phyloP scores from a whole-genome alignment of 2,888 invertebrate species.

The Agrotis exclamationis region DNA sequence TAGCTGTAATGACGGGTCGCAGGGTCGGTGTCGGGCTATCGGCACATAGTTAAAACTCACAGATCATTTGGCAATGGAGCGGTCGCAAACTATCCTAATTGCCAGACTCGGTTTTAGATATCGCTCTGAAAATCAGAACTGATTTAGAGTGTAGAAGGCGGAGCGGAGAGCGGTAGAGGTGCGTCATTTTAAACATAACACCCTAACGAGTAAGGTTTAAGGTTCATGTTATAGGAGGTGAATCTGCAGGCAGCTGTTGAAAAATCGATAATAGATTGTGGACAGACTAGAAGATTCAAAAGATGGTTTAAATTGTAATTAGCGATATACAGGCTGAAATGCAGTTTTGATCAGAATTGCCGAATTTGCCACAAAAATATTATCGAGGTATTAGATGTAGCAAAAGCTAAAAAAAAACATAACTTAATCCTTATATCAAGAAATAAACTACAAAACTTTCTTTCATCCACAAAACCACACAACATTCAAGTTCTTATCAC shows the following conservation, averaged over 20 bases:
- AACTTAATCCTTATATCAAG: not conserved
- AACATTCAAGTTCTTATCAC: constrained; percentile 13
- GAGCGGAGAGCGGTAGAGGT: constrained; percentile 41
- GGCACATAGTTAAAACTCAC: constrained; percentile 73
- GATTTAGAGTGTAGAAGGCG: constrained; percentile 30
- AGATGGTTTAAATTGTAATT: too few relatives aligned
- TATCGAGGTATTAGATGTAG: not conserved
- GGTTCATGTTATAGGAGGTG: too few relatives aligned
- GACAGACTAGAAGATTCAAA: too few relatives aligned
- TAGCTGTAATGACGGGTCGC: constrained; percentile 53
- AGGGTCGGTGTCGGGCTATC: constrained; percentile 55
- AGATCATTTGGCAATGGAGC: constrained; percentile 85
- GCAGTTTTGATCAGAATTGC: not conserved
- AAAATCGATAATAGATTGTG: too few relatives aligned
- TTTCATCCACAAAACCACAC: not conserved
- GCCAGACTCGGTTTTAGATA: constrained; percentile 81
- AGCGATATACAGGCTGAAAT: not conserved
- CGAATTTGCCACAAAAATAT: not conserved
- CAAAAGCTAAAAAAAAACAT: not conserved
- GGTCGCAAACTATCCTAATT: constrained; percentile 86
- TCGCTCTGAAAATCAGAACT: constrained; percentile 70
- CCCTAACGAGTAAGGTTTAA: too few relatives aligned
- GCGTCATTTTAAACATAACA: too few relatives aligned
- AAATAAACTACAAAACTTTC: not conserved
- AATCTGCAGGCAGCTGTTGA: too few relatives aligned